Base-by-base conservation (phyloP, 2,888 invertebrate genomes). In the Melinopterus prodromus region DNA sequence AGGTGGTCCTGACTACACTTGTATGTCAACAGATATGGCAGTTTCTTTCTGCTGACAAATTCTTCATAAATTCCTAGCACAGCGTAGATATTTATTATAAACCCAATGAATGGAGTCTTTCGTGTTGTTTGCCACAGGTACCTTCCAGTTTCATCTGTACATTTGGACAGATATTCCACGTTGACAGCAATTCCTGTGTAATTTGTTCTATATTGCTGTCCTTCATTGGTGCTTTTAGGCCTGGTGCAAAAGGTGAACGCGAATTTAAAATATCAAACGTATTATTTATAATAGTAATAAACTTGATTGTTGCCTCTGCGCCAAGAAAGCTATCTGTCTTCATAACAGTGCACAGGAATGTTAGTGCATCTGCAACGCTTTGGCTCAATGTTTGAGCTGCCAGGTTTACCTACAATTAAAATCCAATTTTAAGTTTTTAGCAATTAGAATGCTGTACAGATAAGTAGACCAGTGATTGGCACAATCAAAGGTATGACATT, bases 41-140 rank as follows among this genome's bases (percentile, higher is more conserved):
- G 53, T 53, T 53, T 53, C 53, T 53, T 53, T 53, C 53, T 53
- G 12, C 53, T 7, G 53, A 53, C 53, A 53, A 53, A 53, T 53
- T 53, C 53, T 53, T 53, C 53, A 53, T 53, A 53, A 53, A 53
- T 53, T 53, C 53, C 53, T 53, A 53, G 53, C 53, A 53, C 53
- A 53, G 53, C 53, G 12, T 53, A 53, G 53, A 53, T 53, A 53
- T 53, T 53, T 53, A 53, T 53, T 53, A 53, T 53, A 53, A 53
- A 53, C 53, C 53, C 53, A 53, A 53, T 53, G 12, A 53, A 53
- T 53, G 53, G 53, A 53, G 53, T 53, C 53, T 53, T 53, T 53
- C 53, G 2, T 53, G 53, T 7, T 53, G 53, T 53, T 53, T 53
- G 53, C 53, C 53, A 53, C 53, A 53, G 5, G 53, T 53, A 12